Conservation (phyloP, 2,797 vertebrate genomes). For the Sebastes jordani region DNA sequence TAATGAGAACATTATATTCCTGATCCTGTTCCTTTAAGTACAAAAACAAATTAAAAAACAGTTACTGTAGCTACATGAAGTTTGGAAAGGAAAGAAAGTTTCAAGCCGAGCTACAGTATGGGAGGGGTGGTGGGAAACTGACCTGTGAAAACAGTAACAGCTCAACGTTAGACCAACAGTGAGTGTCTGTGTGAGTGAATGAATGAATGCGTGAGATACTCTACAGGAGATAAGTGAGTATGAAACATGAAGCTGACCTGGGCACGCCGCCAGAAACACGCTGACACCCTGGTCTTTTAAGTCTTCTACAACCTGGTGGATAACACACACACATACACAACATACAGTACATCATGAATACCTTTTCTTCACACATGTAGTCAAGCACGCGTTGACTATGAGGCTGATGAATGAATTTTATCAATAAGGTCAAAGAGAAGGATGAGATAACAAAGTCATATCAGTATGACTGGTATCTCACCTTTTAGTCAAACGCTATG, state of each 20-base stretch:
- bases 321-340: constrained; percentile 11
- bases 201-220: background rate
- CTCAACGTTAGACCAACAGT: background rate
- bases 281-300: constrained; percentile 83
- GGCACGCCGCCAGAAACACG: constrained; percentile 82
- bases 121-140: constrained; percentile 7
- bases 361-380: background rate
- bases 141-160: constrained; percentile 8
- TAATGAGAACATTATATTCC: too few relatives aligned
- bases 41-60: background rate
- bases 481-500: background rate
- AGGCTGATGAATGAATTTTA: background rate
- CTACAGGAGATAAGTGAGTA: background rate
- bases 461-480: background rate
- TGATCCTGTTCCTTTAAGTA: too few relatives aligned
- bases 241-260: constrained; percentile 73
- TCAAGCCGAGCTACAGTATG: background rate
- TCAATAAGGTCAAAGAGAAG: constrained; percentile 11
- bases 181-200: background rate
- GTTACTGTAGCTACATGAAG: background rate
- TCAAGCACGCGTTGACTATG: background rate
- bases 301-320: constrained; percentile 82
- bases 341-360: background rate
- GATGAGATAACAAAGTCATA: constrained; percentile 13
- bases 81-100: background rate